Evolutionary conservation across 2,797 vertebrate genomes (phyloP).

Genomic region (Urophycis tenuis): DNA sequence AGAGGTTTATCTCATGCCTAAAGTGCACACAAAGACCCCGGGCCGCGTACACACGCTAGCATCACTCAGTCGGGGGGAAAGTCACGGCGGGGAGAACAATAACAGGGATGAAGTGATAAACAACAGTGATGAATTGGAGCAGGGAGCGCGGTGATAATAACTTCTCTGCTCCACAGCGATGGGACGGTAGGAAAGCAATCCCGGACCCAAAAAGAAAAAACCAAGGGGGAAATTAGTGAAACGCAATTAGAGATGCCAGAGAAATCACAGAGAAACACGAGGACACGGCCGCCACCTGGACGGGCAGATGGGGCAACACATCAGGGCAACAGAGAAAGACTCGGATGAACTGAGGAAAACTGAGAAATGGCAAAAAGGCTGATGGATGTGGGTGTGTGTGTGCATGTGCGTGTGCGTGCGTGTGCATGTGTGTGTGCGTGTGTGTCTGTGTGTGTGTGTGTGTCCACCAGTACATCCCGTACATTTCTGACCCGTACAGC

Average conservation of each 20-base stretch:
- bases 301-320: no score
- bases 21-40: slow-evolving; percentile 32
- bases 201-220: background rate
- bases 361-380: no score
- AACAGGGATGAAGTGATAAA: background rate
- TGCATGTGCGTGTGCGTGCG: no score
- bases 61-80: background rate
- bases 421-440: background rate
- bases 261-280: background rate
- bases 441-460: no score
- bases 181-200: background rate
- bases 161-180: background rate
- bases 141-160: background rate
- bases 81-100: background rate
- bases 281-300: no score
- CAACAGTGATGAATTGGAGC: background rate
- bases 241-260: background rate
- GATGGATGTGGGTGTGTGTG: background rate
- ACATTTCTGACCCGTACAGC: no score
- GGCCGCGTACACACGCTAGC: slow-evolving; percentile 15
- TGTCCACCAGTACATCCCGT: no score
- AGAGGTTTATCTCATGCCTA: slow-evolving; percentile 56
- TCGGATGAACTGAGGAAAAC: no score
- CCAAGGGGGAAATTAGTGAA: background rate
- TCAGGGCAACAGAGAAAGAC: no score